Base-by-base conservation (phyloP, 2,888 invertebrate genomes). In the Rotaria magnacalcarata region DNA sequence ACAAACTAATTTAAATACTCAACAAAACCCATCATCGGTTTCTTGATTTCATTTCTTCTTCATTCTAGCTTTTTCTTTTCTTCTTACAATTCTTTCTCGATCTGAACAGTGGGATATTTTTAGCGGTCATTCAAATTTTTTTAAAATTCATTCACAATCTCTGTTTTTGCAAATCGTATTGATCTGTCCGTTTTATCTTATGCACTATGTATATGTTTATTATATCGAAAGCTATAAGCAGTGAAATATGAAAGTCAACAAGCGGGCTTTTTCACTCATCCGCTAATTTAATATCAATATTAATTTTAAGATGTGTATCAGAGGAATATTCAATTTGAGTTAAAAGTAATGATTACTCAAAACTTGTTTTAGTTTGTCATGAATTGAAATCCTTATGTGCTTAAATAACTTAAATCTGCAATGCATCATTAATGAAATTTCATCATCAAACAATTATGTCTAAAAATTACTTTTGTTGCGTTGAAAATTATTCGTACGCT, bases 1-100 rank as follows among this genome's bases (percentile, higher is more conserved):
- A 84, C 75, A 85, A 60, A 80, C 80, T 10, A 80, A 43, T 47
- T 43, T 80, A 19, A 67, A 67, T 67, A 67, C 67, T 34, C 67
- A 67, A 67, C 67, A 67, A 67, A 11, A 11, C 27, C 19, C 27
- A 41, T 1, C 67, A 34, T 34, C 67, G 11, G 10, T 19, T 41
- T 67, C 67, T 19, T 67, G 27, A 67, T 67, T 54, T 54, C 7
- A 52, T 52, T 54, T 54, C 21, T 4, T 5, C 52, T 16, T 67
- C 67, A 14, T 19, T 34, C 7, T 34, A 14, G 34, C 19, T 67
- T 34, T 16, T 34, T 19, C 27, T 67, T 27, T 34, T 67, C 19
- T 34, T 41, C 19, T 67, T 41, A 16, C 6, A 67, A 67, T 34
- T 41, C 19, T 41, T 52, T 52, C 16, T 27, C 19, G 27, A 67